phyloP scores from a whole-genome alignment of 2,113 vertebrate species.

The Plecturocebus donacophilus region DNA sequence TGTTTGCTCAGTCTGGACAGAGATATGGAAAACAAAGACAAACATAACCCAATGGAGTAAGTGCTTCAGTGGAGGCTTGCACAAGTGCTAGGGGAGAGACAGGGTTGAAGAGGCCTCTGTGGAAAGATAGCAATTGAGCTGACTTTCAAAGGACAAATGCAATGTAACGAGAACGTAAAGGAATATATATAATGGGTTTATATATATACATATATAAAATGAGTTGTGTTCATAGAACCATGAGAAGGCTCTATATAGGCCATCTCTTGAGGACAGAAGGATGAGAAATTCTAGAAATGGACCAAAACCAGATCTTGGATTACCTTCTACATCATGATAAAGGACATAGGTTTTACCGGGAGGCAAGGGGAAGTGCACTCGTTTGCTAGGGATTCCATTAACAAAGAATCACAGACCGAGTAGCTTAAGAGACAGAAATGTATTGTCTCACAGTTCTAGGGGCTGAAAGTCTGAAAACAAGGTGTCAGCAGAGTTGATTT shows the following conservation, averaged over 20 bases:
- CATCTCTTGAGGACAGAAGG: not conserved
- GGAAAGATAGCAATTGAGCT: not conserved
- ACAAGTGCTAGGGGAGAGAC: not conserved
- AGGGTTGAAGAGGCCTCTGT: not conserved
- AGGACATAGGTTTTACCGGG: not conserved
- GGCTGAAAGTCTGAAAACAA: not conserved
- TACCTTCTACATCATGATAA: not conserved
- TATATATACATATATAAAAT: not conserved
- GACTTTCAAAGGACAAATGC: not conserved
- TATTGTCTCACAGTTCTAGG: not conserved
- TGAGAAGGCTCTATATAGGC: not conserved
- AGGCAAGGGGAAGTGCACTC: not conserved
- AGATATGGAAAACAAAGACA: not conserved
- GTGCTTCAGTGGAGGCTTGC: not conserved
- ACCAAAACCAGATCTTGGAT: not conserved
- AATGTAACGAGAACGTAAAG: not conserved
- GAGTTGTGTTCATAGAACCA: not conserved
- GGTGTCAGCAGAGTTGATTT: rapidly evolving
- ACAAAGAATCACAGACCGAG: not conserved
- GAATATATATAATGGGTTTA: not conserved
- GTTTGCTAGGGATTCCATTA: not conserved
- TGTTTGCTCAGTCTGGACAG: not conserved
- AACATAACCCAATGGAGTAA: not conserved
- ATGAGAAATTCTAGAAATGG: not conserved
- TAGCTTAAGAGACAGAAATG: not conserved